Base-by-base conservation (phyloP, 1,140 invertebrate species). In the Lasioglossum baleicum region DNA sequence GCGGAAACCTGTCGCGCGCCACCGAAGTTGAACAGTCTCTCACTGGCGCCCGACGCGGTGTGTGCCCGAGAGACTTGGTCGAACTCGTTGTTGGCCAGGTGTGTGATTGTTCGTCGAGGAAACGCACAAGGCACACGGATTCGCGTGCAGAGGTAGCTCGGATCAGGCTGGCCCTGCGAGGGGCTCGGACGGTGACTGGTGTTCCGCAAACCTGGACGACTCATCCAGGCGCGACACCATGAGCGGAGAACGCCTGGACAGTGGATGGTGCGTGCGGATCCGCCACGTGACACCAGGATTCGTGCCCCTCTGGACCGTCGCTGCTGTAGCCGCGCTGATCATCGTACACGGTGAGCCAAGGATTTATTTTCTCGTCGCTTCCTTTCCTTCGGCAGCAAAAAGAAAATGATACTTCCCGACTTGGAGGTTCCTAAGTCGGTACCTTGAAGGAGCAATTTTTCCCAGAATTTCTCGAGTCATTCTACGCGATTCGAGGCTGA, bases 281-380 rank as follows among this genome's bases (percentile, higher is more conserved):
- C 74, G 78, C 89, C 90, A 91, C 90, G 90, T 91, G 90, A 85
- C 88, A 79, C 73, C 82, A 13, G 78, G 86, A 81, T 80, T 91
- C 85, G 84, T 89, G 85, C 81, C 85, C 51, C 53, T 70, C 75
- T 90, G 89, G 68, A 70, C 87, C 81, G 74, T 80, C 80, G 75
- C n/a, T n/a, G 56, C 56, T n/a, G 56, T 58, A 20, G 7, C 20
- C 40, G 26, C 88, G 22, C 66, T 89, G 60, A 48, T 86, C 60
- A 68, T 88, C 66, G 61, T 83, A 8, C 70, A 82, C 10, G 84
- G 90, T 91, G 85, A 58, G 31, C 4, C 22, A n/a, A 7, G 13
- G 31, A 44, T n/a, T 26, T 7, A 48, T 3, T 10, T 7, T 26
- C 44, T 53, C 44, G 10, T 10, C 44, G 44, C 10, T 48, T 48